A percentile compares a stretch with the other conserved stretches of the same genome.
Evolutionary conservation across 1,140 invertebrate genomes (phyloP).

Genomic region (Periplaneta americana): DNA sequence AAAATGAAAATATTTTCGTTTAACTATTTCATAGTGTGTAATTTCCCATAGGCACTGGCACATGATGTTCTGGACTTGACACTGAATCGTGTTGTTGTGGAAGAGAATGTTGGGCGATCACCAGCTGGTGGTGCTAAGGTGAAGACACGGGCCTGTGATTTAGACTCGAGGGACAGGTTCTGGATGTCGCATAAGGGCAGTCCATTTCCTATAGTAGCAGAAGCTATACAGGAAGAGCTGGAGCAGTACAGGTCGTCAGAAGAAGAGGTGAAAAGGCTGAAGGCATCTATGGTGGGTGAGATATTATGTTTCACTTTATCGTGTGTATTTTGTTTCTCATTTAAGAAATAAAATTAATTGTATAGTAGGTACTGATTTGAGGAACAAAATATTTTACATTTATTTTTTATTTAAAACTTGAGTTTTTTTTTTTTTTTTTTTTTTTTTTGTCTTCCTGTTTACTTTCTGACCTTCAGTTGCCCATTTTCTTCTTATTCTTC

Average conservation of each 20-base stretch:
- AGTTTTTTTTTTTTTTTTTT: too few relatives aligned
- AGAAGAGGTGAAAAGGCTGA: slow-evolving; percentile 93
- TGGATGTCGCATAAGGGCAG: slow-evolving; percentile 92
- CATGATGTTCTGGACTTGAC: slow-evolving; percentile 92
- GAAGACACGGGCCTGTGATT: slow-evolving; percentile 86
- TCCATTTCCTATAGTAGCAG: slow-evolving; percentile 95
- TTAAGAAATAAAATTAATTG: not conserved
- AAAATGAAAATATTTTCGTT: not conserved
- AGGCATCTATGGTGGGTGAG: slow-evolving; percentile 72
- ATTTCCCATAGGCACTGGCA: slow-evolving; percentile 62
- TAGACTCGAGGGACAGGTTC: slow-evolving; percentile 84
- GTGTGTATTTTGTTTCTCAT: not conserved
- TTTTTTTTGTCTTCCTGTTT: not conserved
- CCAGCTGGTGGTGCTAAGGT: slow-evolving; percentile 51
- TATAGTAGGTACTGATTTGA: not conserved
- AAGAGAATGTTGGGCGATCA: slow-evolving; percentile 57
- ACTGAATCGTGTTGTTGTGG: slow-evolving; percentile 80
- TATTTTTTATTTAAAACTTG: not conserved
- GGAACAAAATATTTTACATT: not conserved
- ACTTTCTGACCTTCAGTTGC: too few relatives aligned
- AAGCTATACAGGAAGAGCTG: slow-evolving; percentile 96
- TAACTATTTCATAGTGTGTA: too few relatives aligned
- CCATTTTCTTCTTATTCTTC: too few relatives aligned
- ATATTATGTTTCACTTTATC: not conserved
- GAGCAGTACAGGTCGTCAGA: slow-evolving; percentile 91